Conservation (phyloP, 2,797 vertebrate species). For the Rhadinocentrus ornatus region DNA sequence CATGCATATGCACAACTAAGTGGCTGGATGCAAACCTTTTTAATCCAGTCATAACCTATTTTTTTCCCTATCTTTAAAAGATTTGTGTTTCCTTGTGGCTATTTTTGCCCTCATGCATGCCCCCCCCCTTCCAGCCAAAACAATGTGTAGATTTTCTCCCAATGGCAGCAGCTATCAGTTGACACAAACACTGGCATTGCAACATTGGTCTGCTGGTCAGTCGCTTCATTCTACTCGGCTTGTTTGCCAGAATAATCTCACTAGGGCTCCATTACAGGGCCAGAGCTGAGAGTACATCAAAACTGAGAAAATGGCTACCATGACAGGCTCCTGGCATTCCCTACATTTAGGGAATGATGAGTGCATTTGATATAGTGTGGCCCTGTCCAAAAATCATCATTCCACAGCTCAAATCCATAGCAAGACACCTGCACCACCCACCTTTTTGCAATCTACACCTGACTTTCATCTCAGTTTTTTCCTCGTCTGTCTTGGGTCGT, state of each 20-base stretch:
- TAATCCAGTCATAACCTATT: constrained; percentile 11
- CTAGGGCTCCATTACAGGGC: constrained; percentile 66
- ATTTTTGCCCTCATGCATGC: constrained; percentile 19
- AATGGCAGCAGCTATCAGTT: constrained; percentile 64
- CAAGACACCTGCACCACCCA: constrained; percentile 37
- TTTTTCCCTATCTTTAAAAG: constrained; percentile 6
- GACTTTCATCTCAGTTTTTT: constrained; percentile 53
- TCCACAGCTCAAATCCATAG: constrained; percentile 35
- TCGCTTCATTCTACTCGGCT: constrained; percentile 46
- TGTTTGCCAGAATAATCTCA: constrained; percentile 66
- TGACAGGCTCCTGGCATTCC: constrained; percentile 66
- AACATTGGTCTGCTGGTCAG: constrained; percentile 64
- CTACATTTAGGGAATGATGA: constrained; percentile 67
- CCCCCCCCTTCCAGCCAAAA: constrained; percentile 48
- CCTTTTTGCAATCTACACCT: constrained; percentile 58
- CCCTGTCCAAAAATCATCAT: constrained; percentile 63
- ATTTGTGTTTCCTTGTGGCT: constrained; percentile 2
- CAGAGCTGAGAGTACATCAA: constrained; percentile 57
- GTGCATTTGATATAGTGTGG: constrained; percentile 62
- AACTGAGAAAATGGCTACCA: constrained; percentile 64
- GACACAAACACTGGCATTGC: constrained; percentile 66
- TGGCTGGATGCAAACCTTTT: constrained; percentile 9
- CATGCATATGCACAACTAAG: neutral
- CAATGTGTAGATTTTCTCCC: constrained; percentile 57
- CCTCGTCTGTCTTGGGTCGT: constrained; percentile 19